phyloP scores from a whole-genome alignment of 2,888 invertebrate species.

The Caenorhabditis afra region DNA sequence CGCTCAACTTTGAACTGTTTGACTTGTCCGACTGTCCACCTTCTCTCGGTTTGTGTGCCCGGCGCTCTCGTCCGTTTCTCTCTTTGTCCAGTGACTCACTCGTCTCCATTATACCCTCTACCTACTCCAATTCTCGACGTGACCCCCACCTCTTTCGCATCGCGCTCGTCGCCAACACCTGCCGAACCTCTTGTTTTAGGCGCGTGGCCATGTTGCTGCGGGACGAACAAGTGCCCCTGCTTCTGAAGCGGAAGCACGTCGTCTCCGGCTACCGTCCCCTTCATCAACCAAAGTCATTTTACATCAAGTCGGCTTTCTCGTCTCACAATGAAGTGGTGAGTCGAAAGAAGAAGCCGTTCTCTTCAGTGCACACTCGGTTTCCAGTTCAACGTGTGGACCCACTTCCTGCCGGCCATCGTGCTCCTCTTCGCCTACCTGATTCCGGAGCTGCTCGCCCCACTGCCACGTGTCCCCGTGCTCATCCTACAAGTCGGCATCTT shows the following conservation, averaged over 20 bases:
- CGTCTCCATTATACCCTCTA: neutral
- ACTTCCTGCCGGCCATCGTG: slow-evolving; percentile 72
- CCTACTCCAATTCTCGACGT: slow-evolving; percentile 5
- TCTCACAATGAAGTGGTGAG: slow-evolving; percentile 76
- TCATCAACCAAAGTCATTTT: slow-evolving; percentile 69
- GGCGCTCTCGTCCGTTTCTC: slow-evolving; percentile 29
- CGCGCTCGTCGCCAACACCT: neutral
- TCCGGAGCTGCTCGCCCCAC: slow-evolving; percentile 64
- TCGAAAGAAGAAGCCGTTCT: neutral
- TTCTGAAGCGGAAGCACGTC: slow-evolving; percentile 71
- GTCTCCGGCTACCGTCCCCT: slow-evolving; percentile 74
- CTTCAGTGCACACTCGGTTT: neutral
- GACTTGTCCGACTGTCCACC: slow-evolving; percentile 51
- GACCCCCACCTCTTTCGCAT: slow-evolving; percentile 1
- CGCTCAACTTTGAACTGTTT: slow-evolving; percentile 56
- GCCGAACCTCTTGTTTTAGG: slow-evolving; percentile 6
- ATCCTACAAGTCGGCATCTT: slow-evolving; percentile 69
- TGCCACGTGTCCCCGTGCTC: slow-evolving; percentile 69
- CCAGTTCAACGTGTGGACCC: slow-evolving; percentile 78
- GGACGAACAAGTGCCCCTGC: slow-evolving; percentile 67
- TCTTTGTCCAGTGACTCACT: slow-evolving; percentile 30
- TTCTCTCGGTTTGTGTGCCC: slow-evolving; percentile 19
- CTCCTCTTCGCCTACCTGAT: slow-evolving; percentile 68
- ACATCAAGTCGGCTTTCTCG: slow-evolving; percentile 73
- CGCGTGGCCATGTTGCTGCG: slow-evolving; percentile 39